Conservation (phyloP, 2,113 vertebrate genomes). For the Xenopus tropicalis region DNA sequence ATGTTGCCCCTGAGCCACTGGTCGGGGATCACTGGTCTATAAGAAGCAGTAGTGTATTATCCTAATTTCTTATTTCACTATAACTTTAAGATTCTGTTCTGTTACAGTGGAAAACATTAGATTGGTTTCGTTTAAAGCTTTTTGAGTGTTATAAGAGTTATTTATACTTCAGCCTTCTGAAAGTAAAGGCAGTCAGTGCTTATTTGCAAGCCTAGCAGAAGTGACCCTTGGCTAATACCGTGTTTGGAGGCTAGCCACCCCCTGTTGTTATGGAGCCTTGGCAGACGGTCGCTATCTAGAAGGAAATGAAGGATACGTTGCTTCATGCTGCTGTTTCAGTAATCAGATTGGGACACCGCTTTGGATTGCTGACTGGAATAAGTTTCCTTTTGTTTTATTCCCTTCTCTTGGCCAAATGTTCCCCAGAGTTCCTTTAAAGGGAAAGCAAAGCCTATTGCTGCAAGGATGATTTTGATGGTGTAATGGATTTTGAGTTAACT, state of each 20-base stretch:
- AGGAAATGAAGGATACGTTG: conserved; percentile 13
- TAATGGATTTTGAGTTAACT: too few species aligned
- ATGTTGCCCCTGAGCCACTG: too few species aligned
- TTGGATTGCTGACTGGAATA: not conserved
- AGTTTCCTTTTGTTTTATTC: not conserved
- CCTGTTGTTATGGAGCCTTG: conserved; percentile 10
- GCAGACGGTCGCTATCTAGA: not conserved
- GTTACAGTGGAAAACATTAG: too few species aligned
- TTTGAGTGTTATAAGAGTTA: not conserved
- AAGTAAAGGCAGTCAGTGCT: not conserved
- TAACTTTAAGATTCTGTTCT: too few species aligned
- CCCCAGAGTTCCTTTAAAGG: not conserved
- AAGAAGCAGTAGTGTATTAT: too few species aligned
- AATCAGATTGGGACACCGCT: conserved; percentile 29
- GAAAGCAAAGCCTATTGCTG: not conserved
- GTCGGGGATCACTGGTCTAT: too few species aligned
- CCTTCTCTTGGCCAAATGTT: not conserved
- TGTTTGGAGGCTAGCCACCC: conserved; percentile 1
- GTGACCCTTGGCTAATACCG: conserved; percentile 27
- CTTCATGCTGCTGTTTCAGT: conserved; percentile 16
- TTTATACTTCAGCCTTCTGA: not conserved
- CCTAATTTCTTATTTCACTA: too few species aligned
- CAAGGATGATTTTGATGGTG: too few species aligned
- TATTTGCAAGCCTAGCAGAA: not conserved
- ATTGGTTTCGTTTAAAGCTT: too few species aligned